Conservation (phyloP, 1,140 invertebrate genomes). For the Drosophila tristis region DNA sequence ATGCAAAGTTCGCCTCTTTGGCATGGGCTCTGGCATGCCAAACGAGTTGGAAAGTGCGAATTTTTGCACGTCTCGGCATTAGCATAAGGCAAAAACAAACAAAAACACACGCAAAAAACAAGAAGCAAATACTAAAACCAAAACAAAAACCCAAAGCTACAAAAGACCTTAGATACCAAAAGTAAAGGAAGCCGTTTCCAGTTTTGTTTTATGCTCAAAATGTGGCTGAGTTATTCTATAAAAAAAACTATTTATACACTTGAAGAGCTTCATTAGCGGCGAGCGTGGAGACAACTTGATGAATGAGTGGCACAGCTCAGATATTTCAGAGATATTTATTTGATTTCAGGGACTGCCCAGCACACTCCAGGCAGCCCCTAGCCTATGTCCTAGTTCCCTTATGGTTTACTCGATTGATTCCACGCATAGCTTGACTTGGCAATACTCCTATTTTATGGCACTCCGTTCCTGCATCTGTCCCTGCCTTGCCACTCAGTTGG, state of each 20-base stretch:
- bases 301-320: too few species aligned
- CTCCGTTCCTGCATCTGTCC: too few species aligned
- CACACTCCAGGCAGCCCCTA: too few species aligned
- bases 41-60: conserved; percentile 81
- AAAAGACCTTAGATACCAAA: conserved; percentile 34
- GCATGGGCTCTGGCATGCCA: conserved; percentile 47
- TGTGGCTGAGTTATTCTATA: conserved; percentile 21
- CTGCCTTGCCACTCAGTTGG: not conserved
- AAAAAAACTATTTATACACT: conserved; percentile 35
- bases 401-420: too few species aligned
- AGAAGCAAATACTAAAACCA: conserved; percentile 18
- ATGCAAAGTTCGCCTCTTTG: conserved; percentile 46
- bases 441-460: too few species aligned
- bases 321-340: too few species aligned
- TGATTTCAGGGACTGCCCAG: too few species aligned
- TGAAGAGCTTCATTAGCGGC: conserved; percentile 34
- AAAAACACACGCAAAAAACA: conserved; percentile 37
- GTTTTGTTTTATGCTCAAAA: conserved; percentile 19
- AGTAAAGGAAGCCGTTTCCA: conserved; percentile 1
- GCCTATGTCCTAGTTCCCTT: too few species aligned
- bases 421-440: too few species aligned
- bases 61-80: conserved; percentile 77
- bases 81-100: conserved; percentile 57
- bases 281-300: too few species aligned
- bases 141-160: conserved; percentile 30